Evolutionary conservation across 2,888 invertebrate genomes (phyloP), one percentile per base, ranked within the genome.

Genomic region (Drosophila recens): DNA sequence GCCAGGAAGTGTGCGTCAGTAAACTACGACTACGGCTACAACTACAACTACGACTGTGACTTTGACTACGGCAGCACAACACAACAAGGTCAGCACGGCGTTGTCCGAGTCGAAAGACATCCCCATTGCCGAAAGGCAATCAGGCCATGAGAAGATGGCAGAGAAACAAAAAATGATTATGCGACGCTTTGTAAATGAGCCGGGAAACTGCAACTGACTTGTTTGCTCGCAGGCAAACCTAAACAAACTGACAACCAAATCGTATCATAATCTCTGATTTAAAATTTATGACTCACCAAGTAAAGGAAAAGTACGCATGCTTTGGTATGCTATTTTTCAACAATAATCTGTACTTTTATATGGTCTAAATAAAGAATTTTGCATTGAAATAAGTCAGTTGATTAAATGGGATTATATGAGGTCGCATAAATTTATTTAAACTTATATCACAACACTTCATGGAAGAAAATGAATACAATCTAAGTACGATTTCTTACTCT

Each of bases 81-180:
- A 59, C 51, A 68, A 54, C 74, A 87, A 84, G 85, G 82, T 74
- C 87, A 75, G 34, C 43, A n/a, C 46, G 48, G 27, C 67, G 69
- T 61, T 85, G 79, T 69, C 62, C 72, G 20, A 49, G 23, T 57
- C 61, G 66, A 58, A 64, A 69, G 54, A 57, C 59, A 34, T 23
- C 46, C 68, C 17, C 40, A 67, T 48, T 45, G 69, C 75, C 75
- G 67, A 59, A 49, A 49, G 66, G 51, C 52, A 68, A 65, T 67
- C 65, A 38, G 66, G 51, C 43, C 40, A 38, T 34, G 43, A 52
- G 49, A 34, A 36, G 36, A 52, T 42, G 46, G 46, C 40, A 38
- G 53, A 75, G 43, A 17, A 42, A 52, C 57, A 56, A 62, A 57
- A 70, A 65, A 58, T 74, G 49, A 72, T 74, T 67, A 54, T 63